Percentiles rank a stretch among this genome's conserved stretches.
Conservation (phyloP, 2,888 invertebrate genomes). For the Conus canariensis region DNA sequence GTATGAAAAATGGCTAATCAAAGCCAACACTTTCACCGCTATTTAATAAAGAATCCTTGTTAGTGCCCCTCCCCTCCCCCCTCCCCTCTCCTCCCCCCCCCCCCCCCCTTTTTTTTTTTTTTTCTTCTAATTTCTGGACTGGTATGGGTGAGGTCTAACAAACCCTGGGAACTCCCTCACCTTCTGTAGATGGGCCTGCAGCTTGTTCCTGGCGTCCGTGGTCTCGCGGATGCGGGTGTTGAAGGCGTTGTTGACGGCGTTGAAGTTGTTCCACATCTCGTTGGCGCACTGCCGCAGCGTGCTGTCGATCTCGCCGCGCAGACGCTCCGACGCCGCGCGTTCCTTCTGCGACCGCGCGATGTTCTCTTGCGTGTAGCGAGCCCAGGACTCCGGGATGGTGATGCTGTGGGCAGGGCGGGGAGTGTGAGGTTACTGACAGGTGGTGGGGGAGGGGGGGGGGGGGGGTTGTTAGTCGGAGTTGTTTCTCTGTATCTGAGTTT, state of each 20-base stretch:
- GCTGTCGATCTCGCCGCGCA: constrained; percentile 78
- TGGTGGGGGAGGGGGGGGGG: background rate
- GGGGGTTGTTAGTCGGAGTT: background rate
- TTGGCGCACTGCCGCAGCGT: constrained; percentile 76
- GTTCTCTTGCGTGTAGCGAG: constrained; percentile 77
- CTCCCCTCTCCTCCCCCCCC: too few species aligned
- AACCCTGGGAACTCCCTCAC: constrained; percentile 55
- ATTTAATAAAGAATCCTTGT: too few species aligned
- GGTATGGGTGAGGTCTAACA: too few species aligned
- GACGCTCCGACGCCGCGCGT: constrained; percentile 75
- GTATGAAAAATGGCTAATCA: too few species aligned
- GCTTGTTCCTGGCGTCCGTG: constrained; percentile 77
- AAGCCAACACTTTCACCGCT: too few species aligned
- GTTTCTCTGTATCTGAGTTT: too few species aligned
- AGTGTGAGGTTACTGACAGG: too few species aligned
- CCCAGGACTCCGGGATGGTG: constrained; percentile 83
- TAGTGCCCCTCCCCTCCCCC: too few species aligned
- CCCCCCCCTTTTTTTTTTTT: too few species aligned
- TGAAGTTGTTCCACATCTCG: constrained; percentile 79
- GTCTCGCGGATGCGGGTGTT: constrained; percentile 77
- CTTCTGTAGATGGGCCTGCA: constrained; percentile 78
- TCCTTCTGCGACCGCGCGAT: constrained; percentile 78
- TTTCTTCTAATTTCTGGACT: too few species aligned
- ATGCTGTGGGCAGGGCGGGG: constrained; percentile 80
- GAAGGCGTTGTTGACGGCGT: constrained; percentile 78